Percentiles rank a stretch among this genome's conserved stretches.
These are phyloP conservation scores for Cyphomyrmex costatus DNA, from an alignment of 1,140 invertebrate genomes.

Conservation along the genomic window DNA sequence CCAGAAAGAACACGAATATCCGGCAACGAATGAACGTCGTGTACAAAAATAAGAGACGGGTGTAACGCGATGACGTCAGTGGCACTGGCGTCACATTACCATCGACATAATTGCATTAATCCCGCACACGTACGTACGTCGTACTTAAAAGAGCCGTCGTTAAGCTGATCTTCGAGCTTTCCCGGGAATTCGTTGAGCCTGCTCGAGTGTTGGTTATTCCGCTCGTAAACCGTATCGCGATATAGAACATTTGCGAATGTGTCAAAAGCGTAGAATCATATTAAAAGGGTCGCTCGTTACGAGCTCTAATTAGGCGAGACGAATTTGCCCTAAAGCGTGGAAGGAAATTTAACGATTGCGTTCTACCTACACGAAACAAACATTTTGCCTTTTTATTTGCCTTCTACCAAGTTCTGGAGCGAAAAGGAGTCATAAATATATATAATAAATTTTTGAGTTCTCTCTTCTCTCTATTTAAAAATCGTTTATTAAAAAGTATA, in stretches of 20 bases:
- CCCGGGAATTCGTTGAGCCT: conserved; percentile 46
- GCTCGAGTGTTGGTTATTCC: conserved; percentile 11
- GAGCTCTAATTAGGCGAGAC: conserved; percentile 59
- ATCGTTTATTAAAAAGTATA: background rate
- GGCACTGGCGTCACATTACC: conserved; percentile 78
- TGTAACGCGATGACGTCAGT: conserved; percentile 74
- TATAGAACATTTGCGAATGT: conserved; percentile 1
- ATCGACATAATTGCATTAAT: conserved; percentile 80
- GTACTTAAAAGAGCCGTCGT: conserved; percentile 65
- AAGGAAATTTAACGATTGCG: conserved; percentile 15
- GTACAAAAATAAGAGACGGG: conserved; percentile 58
- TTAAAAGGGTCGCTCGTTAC: conserved; percentile 48
- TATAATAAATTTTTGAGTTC: background rate
- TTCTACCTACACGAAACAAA: background rate
- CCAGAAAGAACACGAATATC: conserved; percentile 78
- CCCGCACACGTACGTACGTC: conserved; percentile 65
- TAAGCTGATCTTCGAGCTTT: conserved; percentile 58
- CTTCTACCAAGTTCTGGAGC: background rate
- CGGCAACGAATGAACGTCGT: conserved; percentile 68
- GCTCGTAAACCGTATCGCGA: conserved; percentile 5
- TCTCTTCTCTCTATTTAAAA: background rate
- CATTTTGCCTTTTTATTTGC: too few species aligned
- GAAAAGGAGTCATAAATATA: background rate
- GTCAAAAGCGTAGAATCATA: conserved; percentile 33
- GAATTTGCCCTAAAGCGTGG: background rate